Evolutionary conservation across 2,113 vertebrate genomes (phyloP), one percentile per base, ranked within the genome.

Genomic region (Sialia sialis): DNA sequence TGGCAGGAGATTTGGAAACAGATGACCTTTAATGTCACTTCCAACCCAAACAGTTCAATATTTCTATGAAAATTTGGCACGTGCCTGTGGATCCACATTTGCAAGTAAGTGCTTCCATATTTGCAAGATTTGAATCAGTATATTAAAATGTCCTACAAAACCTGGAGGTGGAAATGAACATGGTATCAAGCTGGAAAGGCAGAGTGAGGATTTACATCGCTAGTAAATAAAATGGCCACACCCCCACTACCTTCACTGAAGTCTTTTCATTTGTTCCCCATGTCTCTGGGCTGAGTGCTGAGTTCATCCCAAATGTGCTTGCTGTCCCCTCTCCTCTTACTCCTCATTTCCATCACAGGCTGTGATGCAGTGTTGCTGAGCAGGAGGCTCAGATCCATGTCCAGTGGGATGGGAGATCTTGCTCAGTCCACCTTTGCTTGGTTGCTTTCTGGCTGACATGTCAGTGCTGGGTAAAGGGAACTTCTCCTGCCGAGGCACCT

Each of bases 401-500:
- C 18, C 43, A 67, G 13, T 3, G 8, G 38, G 17, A 73, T 26
- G 48, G 48, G 48, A 49, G n/a, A 34, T 38, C 58, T 44, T 64
- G 15, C 36, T 76, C 59, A 38, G 32, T 32, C 30, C 25, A 23
- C 3, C n/a, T 55, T 29, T 1, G 0, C 59, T 56, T 29, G 12
- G 19, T 46, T 25, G 14, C 19, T 68, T 89, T 84, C 29, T 43
- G 22, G 32, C 12, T 51, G 36, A 23, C 2, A 2, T 32, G 11
- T 25, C 15, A 13, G 17, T 41, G 17, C 29, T 55, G 49, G 7
- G 5, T 30, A 58, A 78, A 70, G n/a, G 25, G 25, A 70, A 9
- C 6, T 62, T 43, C 46, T 80, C n/a, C n/a, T 1, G 2, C n/a
- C 0, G 1, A 36, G 19, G 36, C 5, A 1, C 7, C 8, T n/a